Conservation (phyloP, 2,888 invertebrate genomes). For the Crepidodera aurea region DNA sequence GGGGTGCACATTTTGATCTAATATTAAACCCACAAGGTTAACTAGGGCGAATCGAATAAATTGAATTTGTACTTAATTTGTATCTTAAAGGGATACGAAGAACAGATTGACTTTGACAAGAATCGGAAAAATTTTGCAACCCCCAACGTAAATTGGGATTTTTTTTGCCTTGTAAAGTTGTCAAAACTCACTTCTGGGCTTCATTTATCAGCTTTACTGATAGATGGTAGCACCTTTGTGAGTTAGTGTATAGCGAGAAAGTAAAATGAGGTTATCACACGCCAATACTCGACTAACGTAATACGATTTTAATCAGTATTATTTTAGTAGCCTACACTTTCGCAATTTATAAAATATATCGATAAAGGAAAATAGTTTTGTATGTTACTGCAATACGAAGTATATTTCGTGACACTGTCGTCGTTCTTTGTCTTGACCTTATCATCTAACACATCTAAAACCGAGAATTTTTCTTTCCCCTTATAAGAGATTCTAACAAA, state of each 20-base stretch:
- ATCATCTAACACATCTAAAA: constrained; percentile 35
- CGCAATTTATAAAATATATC: constrained; percentile 10
- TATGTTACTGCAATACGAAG: constrained; percentile 36
- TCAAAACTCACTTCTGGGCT: no score
- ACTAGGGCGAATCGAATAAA: no score
- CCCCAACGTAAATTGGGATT: no score
- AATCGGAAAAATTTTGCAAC: no score
- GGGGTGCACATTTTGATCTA: no score
- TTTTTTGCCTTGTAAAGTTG: no score
- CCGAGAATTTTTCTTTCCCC: constrained; percentile 31
- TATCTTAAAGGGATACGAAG: no score
- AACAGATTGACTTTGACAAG: no score
- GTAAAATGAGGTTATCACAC: background rate
- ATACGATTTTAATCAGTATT: constrained; percentile 1
- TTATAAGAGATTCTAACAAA: constrained; percentile 36
- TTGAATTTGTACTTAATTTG: no score
- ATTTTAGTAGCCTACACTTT: constrained; percentile 2
- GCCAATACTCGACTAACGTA: background rate
- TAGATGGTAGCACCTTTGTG: no score
- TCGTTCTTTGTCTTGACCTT: constrained; percentile 32
- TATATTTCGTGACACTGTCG: constrained; percentile 48
- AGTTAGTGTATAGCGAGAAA: background rate
- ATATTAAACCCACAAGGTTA: no score
- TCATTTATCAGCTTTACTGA: no score
- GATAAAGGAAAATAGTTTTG: constrained; percentile 5